Evolutionary conservation across 2,113 vertebrate genomes (phyloP).

Genomic region (Castor canadensis): DNA sequence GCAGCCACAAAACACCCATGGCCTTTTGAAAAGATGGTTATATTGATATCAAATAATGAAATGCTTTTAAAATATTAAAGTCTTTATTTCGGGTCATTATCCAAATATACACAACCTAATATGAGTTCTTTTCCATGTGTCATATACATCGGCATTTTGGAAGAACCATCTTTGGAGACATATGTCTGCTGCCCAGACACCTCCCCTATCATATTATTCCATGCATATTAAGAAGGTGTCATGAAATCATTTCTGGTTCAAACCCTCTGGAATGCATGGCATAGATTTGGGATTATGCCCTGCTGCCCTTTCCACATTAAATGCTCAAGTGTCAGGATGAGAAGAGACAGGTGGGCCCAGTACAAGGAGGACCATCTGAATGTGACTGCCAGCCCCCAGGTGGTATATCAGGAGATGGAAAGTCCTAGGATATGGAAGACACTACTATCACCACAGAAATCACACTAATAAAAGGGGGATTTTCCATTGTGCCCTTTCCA

Average conservation of each 20-base stretch:
- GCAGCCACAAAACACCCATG: background rate
- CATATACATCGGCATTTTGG: background rate
- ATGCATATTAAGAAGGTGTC: constrained; percentile 60
- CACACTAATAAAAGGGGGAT: background rate
- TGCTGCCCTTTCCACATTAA: constrained; percentile 78
- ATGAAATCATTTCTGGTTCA: background rate
- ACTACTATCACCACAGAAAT: background rate
- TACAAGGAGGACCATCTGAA: constrained; percentile 58
- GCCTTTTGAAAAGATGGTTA: too few relatives aligned
- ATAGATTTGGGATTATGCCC: constrained; percentile 66
- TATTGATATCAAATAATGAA: background rate
- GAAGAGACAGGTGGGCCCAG: constrained; percentile 76
- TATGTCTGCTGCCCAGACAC: constrained; percentile 18
- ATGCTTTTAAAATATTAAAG: background rate
- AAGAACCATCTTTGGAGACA: constrained; percentile 35
- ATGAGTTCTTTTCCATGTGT: background rate
- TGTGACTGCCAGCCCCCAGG: background rate
- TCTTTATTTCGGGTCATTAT: background rate
- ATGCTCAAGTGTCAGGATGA: constrained; percentile 72
- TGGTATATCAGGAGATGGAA: constrained; percentile 56
- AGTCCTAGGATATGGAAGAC: constrained; percentile 29
- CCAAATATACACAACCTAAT: background rate
- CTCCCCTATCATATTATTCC: constrained; percentile 47
- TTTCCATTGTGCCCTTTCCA: background rate
- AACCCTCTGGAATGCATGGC: constrained; percentile 74